phyloP scores from a whole-genome alignment of 2,797 vertebrate species.

The Smutsia temminckii region DNA sequence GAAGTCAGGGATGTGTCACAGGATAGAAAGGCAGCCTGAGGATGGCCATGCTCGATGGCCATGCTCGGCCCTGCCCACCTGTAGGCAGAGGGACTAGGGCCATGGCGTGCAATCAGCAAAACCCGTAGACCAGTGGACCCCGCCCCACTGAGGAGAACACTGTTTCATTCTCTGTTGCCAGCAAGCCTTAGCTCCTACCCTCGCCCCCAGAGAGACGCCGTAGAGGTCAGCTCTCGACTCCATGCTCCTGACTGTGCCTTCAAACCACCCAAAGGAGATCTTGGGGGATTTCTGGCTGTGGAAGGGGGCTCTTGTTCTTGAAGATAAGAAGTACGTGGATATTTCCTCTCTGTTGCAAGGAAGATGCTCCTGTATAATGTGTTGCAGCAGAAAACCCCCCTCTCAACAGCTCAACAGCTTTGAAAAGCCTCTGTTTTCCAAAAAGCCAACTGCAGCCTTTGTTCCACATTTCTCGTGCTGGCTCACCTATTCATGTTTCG shows the following conservation, averaged over 20 bases:
- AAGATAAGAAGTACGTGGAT: background rate
- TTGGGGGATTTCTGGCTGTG: background rate
- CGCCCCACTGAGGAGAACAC: background rate
- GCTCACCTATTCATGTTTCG: background rate
- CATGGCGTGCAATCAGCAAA: fast-evolving
- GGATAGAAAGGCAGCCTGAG: background rate
- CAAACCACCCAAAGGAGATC: background rate
- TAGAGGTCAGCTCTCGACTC: background rate
- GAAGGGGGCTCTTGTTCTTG: background rate
- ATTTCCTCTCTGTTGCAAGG: background rate
- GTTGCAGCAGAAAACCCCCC: background rate
- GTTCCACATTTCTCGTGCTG: background rate
- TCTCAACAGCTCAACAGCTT: background rate
- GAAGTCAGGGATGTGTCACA: background rate
- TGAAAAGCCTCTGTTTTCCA: background rate
- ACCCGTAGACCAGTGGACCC: background rate
- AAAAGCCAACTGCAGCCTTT: background rate
- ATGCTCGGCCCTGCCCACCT: background rate
- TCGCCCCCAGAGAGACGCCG: background rate
- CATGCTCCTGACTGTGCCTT: background rate
- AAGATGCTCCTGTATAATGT: background rate
- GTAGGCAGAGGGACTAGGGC: background rate
- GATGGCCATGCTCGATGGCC: background rate
- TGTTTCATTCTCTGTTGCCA: background rate
- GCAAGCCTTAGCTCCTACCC: background rate